Percentiles rank a stretch among this genome's conserved stretches.
Conservation (phyloP, 2,888 invertebrate genomes). For the Syritta pipiens region DNA sequence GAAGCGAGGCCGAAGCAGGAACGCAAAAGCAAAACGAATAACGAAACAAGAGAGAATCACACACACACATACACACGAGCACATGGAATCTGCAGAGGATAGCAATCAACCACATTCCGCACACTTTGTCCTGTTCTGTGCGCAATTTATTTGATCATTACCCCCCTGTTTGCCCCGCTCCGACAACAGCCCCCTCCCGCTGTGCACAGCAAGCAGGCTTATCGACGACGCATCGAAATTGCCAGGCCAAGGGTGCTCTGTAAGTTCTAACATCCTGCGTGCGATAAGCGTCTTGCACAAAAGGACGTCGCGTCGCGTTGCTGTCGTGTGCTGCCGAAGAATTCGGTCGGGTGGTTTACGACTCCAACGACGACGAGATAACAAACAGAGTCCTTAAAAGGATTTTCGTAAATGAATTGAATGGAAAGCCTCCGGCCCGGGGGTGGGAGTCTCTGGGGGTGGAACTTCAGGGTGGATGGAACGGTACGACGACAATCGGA, state of each 20-base stretch:
- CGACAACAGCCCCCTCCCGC: not conserved
- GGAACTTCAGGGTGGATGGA: conserved; percentile 58
- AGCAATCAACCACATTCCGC: conserved; percentile 47
- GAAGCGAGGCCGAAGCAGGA: conserved; percentile 8
- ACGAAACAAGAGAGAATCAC: conserved; percentile 20
- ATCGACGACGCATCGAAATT: conserved; percentile 60
- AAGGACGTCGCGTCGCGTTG: conserved; percentile 33
- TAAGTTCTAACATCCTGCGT: conserved; percentile 49
- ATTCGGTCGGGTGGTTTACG: conserved; percentile 16
- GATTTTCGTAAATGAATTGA: conserved; percentile 31
- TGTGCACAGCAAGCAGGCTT: too few species aligned
- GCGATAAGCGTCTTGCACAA: conserved; percentile 50
- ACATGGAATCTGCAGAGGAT: conserved; percentile 36
- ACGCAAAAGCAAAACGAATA: conserved; percentile 22
- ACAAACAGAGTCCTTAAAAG: conserved; percentile 25
- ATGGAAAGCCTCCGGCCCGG: not conserved
- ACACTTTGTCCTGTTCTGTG: conserved; percentile 41
- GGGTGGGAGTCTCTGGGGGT: conserved; percentile 40
- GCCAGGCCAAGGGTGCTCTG: conserved; percentile 39
- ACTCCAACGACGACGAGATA: conserved; percentile 10
- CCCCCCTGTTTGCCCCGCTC: not conserved
- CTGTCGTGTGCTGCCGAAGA: conserved; percentile 20
- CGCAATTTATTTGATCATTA: conserved; percentile 57
- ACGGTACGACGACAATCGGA: conserved; percentile 47
- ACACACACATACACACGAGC: conserved; percentile 4